Evolutionary conservation across 2,888 invertebrate species (phyloP).

Genomic region (Zhengitettix transpicula): DNA sequence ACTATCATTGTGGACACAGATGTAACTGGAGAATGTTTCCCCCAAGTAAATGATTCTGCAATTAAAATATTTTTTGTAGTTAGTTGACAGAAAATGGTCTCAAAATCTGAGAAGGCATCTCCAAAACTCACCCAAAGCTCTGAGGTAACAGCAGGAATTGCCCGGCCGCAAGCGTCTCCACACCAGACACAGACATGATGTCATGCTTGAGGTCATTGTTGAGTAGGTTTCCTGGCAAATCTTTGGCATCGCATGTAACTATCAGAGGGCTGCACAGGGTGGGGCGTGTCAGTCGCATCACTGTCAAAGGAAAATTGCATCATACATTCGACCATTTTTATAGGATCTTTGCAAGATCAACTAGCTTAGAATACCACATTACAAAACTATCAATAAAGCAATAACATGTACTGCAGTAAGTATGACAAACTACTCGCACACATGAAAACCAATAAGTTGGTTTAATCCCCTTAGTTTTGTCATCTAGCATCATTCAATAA

Average conservation of each 20-base stretch:
- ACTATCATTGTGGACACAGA: constrained; percentile 93
- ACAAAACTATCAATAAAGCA: too few species aligned
- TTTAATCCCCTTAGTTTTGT: too few species aligned
- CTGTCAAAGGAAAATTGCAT: constrained; percentile 24
- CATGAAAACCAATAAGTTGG: too few species aligned
- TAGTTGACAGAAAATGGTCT: neutral
- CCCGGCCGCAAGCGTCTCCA: constrained; percentile 70
- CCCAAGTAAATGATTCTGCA: constrained; percentile 83
- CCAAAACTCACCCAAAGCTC: constrained; percentile 12
- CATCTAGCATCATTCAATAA: too few species aligned
- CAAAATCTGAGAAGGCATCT: neutral
- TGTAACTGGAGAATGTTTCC: constrained; percentile 94
- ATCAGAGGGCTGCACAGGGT: constrained; percentile 67
- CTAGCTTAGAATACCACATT: too few species aligned
- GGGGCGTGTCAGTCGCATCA: constrained; percentile 89
- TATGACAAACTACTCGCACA: too few species aligned
- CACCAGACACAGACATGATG: constrained; percentile 62
- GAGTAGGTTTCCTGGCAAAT: constrained; percentile 67
- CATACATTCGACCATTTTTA: too few species aligned
- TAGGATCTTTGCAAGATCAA: too few species aligned
- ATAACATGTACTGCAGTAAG: too few species aligned
- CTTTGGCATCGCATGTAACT: constrained; percentile 69
- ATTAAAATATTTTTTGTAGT: constrained; percentile 27
- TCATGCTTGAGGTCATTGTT: constrained; percentile 65
- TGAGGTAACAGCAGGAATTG: constrained; percentile 87